Conservation (phyloP, 2,888 invertebrate species). For the Chaetogeoica ovagalla region DNA sequence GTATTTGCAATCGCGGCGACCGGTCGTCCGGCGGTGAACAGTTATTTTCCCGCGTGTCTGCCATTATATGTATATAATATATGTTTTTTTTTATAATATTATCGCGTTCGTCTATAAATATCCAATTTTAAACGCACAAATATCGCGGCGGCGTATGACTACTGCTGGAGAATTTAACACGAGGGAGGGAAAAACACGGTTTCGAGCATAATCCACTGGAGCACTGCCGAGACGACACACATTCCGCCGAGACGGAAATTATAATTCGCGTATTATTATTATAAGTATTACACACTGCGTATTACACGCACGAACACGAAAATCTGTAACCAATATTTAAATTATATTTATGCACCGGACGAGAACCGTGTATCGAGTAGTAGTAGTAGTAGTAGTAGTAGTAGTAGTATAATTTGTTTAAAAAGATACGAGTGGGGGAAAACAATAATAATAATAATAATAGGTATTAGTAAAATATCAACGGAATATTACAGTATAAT, state of each 20-base stretch:
- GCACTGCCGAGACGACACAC: slow-evolving; percentile 32
- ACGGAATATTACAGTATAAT: slow-evolving; percentile 10
- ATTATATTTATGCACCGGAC: slow-evolving; percentile 19
- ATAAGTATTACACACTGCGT: too few species aligned
- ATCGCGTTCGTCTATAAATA: not conserved
- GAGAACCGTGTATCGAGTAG: slow-evolving; percentile 6
- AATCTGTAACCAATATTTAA: slow-evolving; percentile 15
- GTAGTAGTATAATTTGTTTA: slow-evolving; percentile 4
- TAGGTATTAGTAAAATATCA: not conserved
- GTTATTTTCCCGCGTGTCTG: slow-evolving; percentile 27
- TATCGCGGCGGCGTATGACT: too few species aligned
- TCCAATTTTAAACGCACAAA: too few species aligned
- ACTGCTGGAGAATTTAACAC: not conserved
- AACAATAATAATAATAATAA: not conserved
- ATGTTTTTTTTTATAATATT: too few species aligned
- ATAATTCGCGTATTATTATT: too few species aligned
- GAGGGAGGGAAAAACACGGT: slow-evolving; percentile 1
- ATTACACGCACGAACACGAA: not conserved
- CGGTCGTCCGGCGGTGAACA: slow-evolving; percentile 29
- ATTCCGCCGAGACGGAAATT: not conserved
- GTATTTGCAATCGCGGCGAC: too few species aligned
- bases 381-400: too few species aligned
- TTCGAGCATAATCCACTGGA: slow-evolving; percentile 13
- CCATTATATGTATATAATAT: not conserved
- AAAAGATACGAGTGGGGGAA: not conserved